phyloP scores from a whole-genome alignment of 2,888 invertebrate species.

The Eupithecia centaureata region DNA sequence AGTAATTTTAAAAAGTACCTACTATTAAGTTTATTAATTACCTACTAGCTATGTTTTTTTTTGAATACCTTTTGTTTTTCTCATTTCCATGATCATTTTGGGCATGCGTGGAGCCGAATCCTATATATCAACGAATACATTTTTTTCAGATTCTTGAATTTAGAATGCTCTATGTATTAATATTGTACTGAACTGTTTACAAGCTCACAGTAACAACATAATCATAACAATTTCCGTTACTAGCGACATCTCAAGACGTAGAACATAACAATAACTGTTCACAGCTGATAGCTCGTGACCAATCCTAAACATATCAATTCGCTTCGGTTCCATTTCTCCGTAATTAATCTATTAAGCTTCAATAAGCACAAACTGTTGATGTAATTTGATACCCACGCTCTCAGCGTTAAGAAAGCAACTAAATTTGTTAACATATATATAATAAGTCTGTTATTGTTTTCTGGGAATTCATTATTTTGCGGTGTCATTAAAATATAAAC shows the following conservation, averaged over 20 bases:
- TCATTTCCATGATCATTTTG: too few relatives aligned
- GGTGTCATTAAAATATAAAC: conserved; percentile 43
- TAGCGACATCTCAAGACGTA: background rate
- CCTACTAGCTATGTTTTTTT: too few relatives aligned
- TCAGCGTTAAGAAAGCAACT: conserved; percentile 28
- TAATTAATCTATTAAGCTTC: conserved; percentile 24
- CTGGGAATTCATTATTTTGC: conserved; percentile 49
- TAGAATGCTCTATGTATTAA: too few relatives aligned
- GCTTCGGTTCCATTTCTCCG: conserved; percentile 22
- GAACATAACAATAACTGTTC: conserved; percentile 7
- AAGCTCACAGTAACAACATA: background rate
- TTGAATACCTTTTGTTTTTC: too few relatives aligned
- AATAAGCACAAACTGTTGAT: conserved; percentile 29
- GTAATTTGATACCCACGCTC: conserved; percentile 43
- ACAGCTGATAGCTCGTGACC: conserved; percentile 6
- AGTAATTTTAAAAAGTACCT: too few relatives aligned
- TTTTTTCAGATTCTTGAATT: too few relatives aligned
- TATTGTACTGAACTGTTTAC: too few relatives aligned
- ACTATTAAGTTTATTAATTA: too few relatives aligned
- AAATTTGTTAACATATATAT: conserved; percentile 31
- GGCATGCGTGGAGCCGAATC: too few relatives aligned
- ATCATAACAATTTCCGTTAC: conserved; percentile 2
- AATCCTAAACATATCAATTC: conserved; percentile 23
- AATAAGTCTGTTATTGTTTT: conserved; percentile 46
- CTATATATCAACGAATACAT: too few relatives aligned